Conservation (phyloP, 2,113 vertebrate genomes). For the Nesogale talazaci region DNA sequence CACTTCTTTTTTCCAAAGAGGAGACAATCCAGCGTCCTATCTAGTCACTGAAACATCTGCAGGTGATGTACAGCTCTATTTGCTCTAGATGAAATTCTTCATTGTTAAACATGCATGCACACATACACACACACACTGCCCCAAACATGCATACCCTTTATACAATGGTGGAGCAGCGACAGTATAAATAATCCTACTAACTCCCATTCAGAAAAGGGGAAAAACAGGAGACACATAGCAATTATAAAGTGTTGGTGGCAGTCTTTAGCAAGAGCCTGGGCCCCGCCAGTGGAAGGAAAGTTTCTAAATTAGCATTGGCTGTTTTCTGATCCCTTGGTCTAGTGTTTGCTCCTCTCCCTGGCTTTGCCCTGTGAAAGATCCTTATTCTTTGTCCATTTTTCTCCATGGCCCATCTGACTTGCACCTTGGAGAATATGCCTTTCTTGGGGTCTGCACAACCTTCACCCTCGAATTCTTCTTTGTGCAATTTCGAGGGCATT, state of each 20-base stretch:
- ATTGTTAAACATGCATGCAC: too few species aligned
- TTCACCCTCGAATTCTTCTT: background rate
- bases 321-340: background rate
- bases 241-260: background rate
- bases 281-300: background rate
- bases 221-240: background rate
- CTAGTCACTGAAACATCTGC: background rate
- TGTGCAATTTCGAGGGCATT: background rate
- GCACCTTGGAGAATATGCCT: background rate
- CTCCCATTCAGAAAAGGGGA: background rate
- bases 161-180: background rate
- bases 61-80: background rate
- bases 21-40: background rate
- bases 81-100: background rate
- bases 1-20: background rate
- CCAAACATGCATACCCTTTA: background rate
- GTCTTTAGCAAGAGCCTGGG: background rate
- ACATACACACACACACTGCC: background rate
- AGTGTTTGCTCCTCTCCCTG: background rate
- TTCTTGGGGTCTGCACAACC: background rate
- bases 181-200: background rate
- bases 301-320: background rate
- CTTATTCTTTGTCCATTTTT: background rate
- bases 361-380: background rate
- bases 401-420: background rate